Evolutionary conservation across 2,888 invertebrate genomes (phyloP), one percentile per base, ranked within the genome.

Genomic region (Cylindroiulus punctatus): DNA sequence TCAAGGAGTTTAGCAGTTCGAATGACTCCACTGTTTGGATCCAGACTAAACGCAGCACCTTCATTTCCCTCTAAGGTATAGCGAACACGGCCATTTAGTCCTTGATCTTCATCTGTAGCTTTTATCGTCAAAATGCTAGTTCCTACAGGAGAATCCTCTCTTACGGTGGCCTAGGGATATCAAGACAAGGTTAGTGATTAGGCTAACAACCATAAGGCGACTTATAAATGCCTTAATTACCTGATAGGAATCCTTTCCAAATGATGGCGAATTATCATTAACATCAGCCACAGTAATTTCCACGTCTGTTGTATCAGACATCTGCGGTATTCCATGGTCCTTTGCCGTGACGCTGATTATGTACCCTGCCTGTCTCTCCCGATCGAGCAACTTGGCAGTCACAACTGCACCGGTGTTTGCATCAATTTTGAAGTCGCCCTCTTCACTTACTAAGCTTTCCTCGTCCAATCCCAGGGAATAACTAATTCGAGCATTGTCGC

Each of bases 201-300:
- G 8, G 40, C 4, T 40, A 8, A 40, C 40, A 7, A 4, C 8
- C 40, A 8, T 7, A 40, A 40, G 4, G 40, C 4, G 8, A 40
- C 40, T 40, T 40, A 40, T 40, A 40, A 40, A 40, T 65, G 3
- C 65, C 10, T n/a, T n/a, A 14, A 82, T 82, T 82, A 82, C 82
- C 82, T 94, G 94, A 89, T 98, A 98, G 4, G 95, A 92, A 0
- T 95, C 93, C 84, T 88, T 86, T 88, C 95, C 95, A 91, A 98
- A 98, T 0, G 93, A 92, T 0, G 98, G 98, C 7, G 95, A 94
- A 90, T 98, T 98, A 90, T 99, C 99, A 90, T 99, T 99, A 0
- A 98, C 97, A 90, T 99, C 99, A 0, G 96, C 95, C 0, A 99
- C 95, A 0, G 96, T 95, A 88, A 99, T 97, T 91, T 98, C 98